Base-by-base conservation (phyloP, 2,888 invertebrate species). In the Lasioglossum malachurum region DNA sequence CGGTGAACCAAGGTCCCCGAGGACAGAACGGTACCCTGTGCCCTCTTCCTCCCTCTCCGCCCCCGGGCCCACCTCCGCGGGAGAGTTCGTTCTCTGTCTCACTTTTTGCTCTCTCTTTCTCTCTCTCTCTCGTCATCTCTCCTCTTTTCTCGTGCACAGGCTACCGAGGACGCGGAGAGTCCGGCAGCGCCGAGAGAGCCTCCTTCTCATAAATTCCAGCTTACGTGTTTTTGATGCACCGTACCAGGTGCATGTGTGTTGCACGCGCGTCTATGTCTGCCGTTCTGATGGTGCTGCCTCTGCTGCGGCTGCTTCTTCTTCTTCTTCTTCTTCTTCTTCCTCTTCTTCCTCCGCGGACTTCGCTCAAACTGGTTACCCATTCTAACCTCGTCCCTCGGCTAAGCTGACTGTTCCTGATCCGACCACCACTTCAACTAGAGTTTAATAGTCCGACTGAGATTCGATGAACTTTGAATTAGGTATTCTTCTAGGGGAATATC, bases 11-110 rank as follows among this genome's bases (percentile, higher is more conserved):
- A 91, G 91, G 92, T 92, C 91, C 89, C 89, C 84, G 88, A 78
- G 89, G 90, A 90, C 90, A 91, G 88, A 91, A 91, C 91, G 90
- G 91, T 92, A 92, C 88, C 89, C 92, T 90, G 91, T 92, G 91
- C 87, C 91, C 89, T 92, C 88, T 78, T 81, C 86, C 73, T 75
- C 80, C 75, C 78, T 49, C 67, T 16, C 35, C 35, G 35, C 16
- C 35, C 67, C 67, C 69, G 35, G 35, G 69, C 64, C 80, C 64
- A 38, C 80, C 80, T 57, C 57, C 35, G 19, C 44, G 23, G 8
- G 27, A 19, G 19, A 60, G 80, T 84, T 84, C 64, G 77, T 81
- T 69, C 69, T 81, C 81, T 27, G 12, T 81, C 60, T 35, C 86
- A 89, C 89, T 92, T 87, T 75, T 78, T 78, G 60, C 78, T 69